Conservation (phyloP, 1,140 invertebrate species). For the Druon quercuslanigerum region DNA sequence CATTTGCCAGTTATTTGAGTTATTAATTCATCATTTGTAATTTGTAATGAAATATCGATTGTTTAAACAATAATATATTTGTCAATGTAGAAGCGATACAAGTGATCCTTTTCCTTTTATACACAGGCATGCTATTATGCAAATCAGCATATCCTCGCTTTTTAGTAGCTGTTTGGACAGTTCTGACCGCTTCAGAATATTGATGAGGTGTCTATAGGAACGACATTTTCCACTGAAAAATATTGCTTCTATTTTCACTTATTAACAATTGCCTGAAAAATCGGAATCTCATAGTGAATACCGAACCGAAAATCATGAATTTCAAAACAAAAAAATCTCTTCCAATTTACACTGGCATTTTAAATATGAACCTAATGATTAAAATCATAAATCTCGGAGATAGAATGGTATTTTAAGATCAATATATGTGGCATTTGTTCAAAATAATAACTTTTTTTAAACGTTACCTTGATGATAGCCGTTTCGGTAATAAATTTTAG, state of each 20-base stretch:
- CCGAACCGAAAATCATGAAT: not conserved
- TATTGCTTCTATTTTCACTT: constrained; percentile 15
- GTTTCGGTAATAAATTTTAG: no score
- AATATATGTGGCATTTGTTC: no score
- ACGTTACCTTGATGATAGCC: no score
- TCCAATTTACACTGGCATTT: no score
- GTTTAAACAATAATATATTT: not conserved
- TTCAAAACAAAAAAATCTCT: no score
- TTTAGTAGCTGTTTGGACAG: constrained; percentile 22
- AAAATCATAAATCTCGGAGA: no score
- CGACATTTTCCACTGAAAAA: constrained; percentile 1
- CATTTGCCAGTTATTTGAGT: no score
- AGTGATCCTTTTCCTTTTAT: constrained; percentile 4
- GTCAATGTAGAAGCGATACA: not conserved
- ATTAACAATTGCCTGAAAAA: not conserved
- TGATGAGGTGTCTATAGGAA: constrained; percentile 12
- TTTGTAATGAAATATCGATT: not conserved
- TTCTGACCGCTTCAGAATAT: constrained; percentile 1
- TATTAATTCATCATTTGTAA: not conserved
- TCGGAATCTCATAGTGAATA: not conserved
- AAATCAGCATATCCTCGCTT: constrained; percentile 9
- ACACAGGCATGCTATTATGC: not conserved
- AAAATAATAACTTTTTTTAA: no score
- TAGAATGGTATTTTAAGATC: no score
- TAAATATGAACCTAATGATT: no score